Evolutionary conservation across 2,888 invertebrate genomes (phyloP).

Genomic region (Drosophila ochracea): DNA sequence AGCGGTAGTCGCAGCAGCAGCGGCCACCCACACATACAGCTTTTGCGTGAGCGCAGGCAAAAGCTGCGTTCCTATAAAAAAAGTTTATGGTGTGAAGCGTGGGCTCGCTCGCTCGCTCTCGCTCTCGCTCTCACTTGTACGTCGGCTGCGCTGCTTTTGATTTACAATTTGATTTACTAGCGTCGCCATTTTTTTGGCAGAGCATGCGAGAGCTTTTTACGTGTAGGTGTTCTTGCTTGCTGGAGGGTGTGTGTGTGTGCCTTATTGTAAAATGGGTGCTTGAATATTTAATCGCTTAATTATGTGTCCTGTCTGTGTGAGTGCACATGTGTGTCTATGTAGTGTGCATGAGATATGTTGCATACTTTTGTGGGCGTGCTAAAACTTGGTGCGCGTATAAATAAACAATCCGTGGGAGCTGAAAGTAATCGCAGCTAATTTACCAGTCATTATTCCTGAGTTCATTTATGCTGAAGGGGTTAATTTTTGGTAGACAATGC

Average conservation of each 20-base stretch:
- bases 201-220: slow-evolving; percentile 34
- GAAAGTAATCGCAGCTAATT: slow-evolving; percentile 7
- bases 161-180: slow-evolving; percentile 70
- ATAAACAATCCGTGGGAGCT: slow-evolving; percentile 10
- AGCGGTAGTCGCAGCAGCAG: slow-evolving; percentile 19
- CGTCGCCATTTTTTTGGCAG: slow-evolving; percentile 30
- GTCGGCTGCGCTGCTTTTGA: slow-evolving; percentile 58
- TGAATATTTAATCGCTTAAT: slow-evolving; percentile 68
- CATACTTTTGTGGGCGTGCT: slow-evolving; percentile 42
- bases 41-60: slow-evolving; percentile 6
- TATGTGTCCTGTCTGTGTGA: slow-evolving; percentile 49
- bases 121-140: neutral
- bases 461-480: neutral
- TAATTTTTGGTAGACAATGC: neutral
- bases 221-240: slow-evolving; percentile 2
- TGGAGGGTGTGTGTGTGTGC: slow-evolving; percentile 17
- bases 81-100: slow-evolving; percentile 9
- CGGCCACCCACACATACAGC: slow-evolving; percentile 32
- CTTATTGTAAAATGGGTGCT: slow-evolving; percentile 55
- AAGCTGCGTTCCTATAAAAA: slow-evolving; percentile 29
- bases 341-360: slow-evolving; percentile 26
- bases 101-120: neutral
- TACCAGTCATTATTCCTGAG: neutral
- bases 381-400: neutral
- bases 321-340: slow-evolving; percentile 21